Conservation (phyloP, 1,140 invertebrate genomes). For the Myzus persicae region DNA sequence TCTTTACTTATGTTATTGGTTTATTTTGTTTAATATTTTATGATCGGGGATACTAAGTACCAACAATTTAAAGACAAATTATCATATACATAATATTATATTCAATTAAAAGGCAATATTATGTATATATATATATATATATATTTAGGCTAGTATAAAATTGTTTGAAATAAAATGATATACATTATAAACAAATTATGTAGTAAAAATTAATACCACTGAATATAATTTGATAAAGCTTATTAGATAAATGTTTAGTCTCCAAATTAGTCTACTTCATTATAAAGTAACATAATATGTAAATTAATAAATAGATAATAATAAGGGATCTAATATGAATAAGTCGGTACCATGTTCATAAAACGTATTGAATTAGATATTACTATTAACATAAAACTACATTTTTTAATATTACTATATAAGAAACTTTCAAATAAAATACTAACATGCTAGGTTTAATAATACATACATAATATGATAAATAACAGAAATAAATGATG, state of each 20-base stretch:
- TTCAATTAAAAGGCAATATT: background rate
- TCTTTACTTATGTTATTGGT: background rate
- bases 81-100: background rate
- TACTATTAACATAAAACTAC: too few relatives aligned
- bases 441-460: background rate
- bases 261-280: too few relatives aligned
- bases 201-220: too few relatives aligned
- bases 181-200: too few relatives aligned
- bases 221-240: too few relatives aligned
- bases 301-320: too few relatives aligned
- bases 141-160: background rate
- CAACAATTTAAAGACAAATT: background rate
- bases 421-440: background rate
- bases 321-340: too few relatives aligned
- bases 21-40: background rate
- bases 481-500: background rate
- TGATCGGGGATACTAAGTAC: background rate
- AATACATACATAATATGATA: background rate
- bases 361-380: too few relatives aligned
- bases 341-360: too few relatives aligned
- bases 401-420: too few relatives aligned
- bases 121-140: background rate
- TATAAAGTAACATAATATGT: too few relatives aligned
- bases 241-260: too few relatives aligned
- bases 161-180: background rate